Percentiles rank a stretch among this genome's conserved stretches.
Evolutionary conservation across 2,113 vertebrate species (phyloP).

Genomic region (Gambusia affinis): DNA sequence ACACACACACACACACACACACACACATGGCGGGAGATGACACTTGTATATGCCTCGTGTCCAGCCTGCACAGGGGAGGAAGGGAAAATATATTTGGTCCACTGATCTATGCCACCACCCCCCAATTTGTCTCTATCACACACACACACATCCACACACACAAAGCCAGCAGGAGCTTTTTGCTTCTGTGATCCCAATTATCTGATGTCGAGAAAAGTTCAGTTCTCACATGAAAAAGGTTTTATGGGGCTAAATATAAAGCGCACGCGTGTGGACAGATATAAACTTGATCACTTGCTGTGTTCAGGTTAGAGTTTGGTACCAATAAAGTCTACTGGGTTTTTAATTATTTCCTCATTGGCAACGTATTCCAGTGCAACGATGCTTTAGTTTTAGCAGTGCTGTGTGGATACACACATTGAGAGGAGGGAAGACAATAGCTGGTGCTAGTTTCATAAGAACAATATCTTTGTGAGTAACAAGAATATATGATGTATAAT

Average conservation of each 20-base stretch:
- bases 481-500: no score
- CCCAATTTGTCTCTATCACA: background rate
- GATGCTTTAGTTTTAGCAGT: background rate
- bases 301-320: background rate
- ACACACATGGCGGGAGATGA: conserved; percentile 6
- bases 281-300: background rate
- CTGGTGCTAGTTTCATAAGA: no score
- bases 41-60: conserved; percentile 15
- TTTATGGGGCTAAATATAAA: background rate
- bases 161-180: background rate
- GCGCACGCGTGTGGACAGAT: background rate
- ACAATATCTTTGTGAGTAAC: no score
- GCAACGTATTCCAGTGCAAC: background rate
- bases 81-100: conserved; percentile 30
- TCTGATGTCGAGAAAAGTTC: conserved; percentile 4
- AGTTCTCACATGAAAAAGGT: background rate
- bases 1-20: conserved; percentile 18
- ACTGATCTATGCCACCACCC: conserved; percentile 1
- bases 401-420: no score
- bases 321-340: background rate
- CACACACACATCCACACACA: conserved; percentile 14
- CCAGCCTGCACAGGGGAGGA: conserved; percentile 15
- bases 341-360: background rate
- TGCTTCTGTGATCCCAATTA: conserved; percentile 18
- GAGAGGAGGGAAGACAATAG: no score